Evolutionary conservation across 2,797 vertebrate species (phyloP), one percentile per base, ranked within the genome.

Genomic region (Calcarius lapponicus): DNA sequence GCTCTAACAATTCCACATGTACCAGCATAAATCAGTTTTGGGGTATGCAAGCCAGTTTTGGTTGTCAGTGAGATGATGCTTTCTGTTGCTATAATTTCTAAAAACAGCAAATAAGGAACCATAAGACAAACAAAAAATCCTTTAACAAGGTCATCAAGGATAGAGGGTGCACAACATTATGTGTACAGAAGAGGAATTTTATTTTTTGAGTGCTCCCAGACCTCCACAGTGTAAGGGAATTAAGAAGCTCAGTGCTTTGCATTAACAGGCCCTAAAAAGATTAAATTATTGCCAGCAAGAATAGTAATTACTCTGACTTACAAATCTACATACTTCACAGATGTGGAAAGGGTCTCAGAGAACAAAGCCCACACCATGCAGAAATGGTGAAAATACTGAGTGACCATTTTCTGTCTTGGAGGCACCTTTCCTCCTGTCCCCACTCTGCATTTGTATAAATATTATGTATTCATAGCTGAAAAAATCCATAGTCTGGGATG

Each of bases 401-500:
- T 76, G 71, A 82, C 32, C 31, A 7, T 76, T 51, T 80, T 78
- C 51, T 79, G 25, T 51, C 21, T 76, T 51, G 13, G 57, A 66
- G 34, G 28, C 18, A 64, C 61, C 57, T 54, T 93, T 88, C 32
- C 13, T 90, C 32, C 54, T 76, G 38, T 76, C 29, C 24, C 26
- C n/a, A 29, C 53, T 60, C 38, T 53, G 45, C 26, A 80, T 95
- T 96, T 96, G 61, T 74, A 84, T 51, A 64, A 82, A 54, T 50
- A 79, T 25, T 45, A 67, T 16, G 21, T 29, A 95, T 62, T 95
- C 69, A 57, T 13, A 81, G 51, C 22, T 80, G 32, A 64, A 71
- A 97, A 90, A 94, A 90, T 74, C 19, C n/a, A 64, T 10, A 31
- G 48, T 95, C 71, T 91, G 65, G 82, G 47, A 93, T 11, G 4